phyloP scores from a whole-genome alignment of 2,113 vertebrate species.

The Mustelus asterias region DNA sequence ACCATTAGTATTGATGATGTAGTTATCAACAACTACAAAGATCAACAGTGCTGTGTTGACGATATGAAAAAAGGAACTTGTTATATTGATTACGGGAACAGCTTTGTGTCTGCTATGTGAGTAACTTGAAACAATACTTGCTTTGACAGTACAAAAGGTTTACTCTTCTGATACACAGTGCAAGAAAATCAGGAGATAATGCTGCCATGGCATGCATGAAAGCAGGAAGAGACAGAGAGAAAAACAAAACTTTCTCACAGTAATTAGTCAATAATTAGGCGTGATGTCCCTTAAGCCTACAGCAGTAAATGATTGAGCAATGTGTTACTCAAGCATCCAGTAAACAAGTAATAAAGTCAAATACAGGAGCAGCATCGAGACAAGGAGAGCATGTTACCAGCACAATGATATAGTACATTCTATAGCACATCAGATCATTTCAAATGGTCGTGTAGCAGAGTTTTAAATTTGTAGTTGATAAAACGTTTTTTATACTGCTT shows the following conservation, averaged over 20 bases:
- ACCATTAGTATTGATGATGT: background rate
- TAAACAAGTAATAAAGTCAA: slow-evolving; percentile 17
- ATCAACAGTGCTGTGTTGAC: background rate
- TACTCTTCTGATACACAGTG: background rate
- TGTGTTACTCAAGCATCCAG: background rate
- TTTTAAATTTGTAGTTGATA: slow-evolving; percentile 18
- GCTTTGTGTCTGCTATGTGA: background rate
- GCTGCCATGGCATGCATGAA: background rate
- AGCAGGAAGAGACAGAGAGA: background rate
- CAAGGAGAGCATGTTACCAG: background rate
- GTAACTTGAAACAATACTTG: slow-evolving; percentile 16
- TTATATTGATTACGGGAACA: slow-evolving; percentile 7
- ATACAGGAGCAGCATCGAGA: background rate
- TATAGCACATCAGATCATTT: background rate
- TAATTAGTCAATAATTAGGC: slow-evolving; percentile 26
- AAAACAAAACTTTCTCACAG: slow-evolving; percentile 29
- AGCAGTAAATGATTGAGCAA: background rate
- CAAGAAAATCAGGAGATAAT: background rate
- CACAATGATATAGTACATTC: background rate
- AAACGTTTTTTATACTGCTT: background rate
- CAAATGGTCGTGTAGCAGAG: background rate
- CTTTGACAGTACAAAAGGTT: slow-evolving; percentile 1
- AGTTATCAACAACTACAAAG: slow-evolving; percentile 4
- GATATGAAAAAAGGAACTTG: background rate
- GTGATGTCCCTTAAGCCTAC: background rate